phyloP scores from a whole-genome alignment of 2,113 vertebrate genomes.

The Alligator mississippiensis region DNA sequence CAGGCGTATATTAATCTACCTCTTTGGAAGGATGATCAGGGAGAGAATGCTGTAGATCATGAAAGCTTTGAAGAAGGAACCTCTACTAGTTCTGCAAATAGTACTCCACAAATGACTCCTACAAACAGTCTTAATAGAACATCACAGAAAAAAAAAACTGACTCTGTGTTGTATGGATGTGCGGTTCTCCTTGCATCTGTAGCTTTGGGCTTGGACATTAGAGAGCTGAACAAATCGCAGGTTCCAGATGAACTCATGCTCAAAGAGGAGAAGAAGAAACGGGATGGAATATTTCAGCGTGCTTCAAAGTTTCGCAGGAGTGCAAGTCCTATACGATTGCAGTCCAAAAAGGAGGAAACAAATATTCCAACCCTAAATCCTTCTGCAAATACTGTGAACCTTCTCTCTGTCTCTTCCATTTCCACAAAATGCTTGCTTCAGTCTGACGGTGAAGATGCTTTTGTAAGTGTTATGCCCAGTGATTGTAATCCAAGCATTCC shows the following conservation, averaged over 20 bases:
- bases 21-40: constrained; percentile 90
- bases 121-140: constrained; percentile 85
- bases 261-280: constrained; percentile 88
- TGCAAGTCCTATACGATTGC: constrained; percentile 78
- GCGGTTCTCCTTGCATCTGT: constrained; percentile 88
- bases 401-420: constrained; percentile 87
- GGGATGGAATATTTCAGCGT: constrained; percentile 87
- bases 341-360: constrained; percentile 78
- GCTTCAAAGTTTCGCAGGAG: constrained; percentile 86
- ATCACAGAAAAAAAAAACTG: constrained; percentile 81
- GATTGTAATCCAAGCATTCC: background rate
- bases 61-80: constrained; percentile 85
- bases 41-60: constrained; percentile 66
- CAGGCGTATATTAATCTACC: constrained; percentile 92
- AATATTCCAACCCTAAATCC: constrained; percentile 27
- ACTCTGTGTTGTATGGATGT: constrained; percentile 86
- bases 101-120: constrained; percentile 88
- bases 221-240: constrained; percentile 79
- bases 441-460: constrained; percentile 66
- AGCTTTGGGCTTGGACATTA: constrained; percentile 88
- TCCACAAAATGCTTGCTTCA: constrained; percentile 89
- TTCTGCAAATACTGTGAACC: constrained; percentile 69
- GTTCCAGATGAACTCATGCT: constrained; percentile 74
- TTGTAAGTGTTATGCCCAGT: background rate
- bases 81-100: constrained; percentile 83